Base-by-base conservation (phyloP, 2,113 vertebrate species). In the Microcebus griseorufus region DNA sequence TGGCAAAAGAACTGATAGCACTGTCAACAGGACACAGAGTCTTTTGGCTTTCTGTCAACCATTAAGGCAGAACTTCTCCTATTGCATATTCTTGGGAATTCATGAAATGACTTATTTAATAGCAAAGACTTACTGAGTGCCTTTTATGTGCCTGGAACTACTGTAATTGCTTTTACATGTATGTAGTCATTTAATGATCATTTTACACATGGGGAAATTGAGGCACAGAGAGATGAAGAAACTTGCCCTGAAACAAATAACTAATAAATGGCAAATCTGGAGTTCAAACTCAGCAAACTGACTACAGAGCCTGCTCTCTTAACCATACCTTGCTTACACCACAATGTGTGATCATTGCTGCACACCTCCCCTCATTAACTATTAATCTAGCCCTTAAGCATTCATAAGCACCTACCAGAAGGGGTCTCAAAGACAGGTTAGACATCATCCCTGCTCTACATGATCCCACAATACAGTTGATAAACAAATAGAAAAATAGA, bases 31-130 rank as follows among this genome's bases (percentile, higher is more conserved):
- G 84, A 90, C 83, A 75, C 69, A 58, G 96, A 69, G 39, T 45
- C 90, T 62, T 65, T 95, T 94, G 92, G 88, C 45, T 88, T 37
- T 64, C 22, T 60, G 70, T 90, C 84, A 81, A 34, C 39, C 16
- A 4, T 48, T 32, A 90, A 45, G n/a, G 58, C 75, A 64, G 27
- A 65, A 16, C 69, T 80, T 45, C 27, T 37, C 13, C 60, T 10
- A 34, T 72, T 39, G 18, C 69, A 51, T 25, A 48, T 7, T 58
- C 64, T 67, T 27, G 76, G 45, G 45, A 73, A 18, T 70, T 42
- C n/a, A 65, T 62, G 39, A 84, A 87, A 85, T 75, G 51, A 53
- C 27, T 86, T 25, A 23, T 37, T 88, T 39, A 87, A 92, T 70
- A 70, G 84, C 83, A 29, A 25, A 65, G 69, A 75, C 17, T 75